Base-by-base conservation (phyloP, 2,888 invertebrate species). In the Cheilosia vulpina region DNA sequence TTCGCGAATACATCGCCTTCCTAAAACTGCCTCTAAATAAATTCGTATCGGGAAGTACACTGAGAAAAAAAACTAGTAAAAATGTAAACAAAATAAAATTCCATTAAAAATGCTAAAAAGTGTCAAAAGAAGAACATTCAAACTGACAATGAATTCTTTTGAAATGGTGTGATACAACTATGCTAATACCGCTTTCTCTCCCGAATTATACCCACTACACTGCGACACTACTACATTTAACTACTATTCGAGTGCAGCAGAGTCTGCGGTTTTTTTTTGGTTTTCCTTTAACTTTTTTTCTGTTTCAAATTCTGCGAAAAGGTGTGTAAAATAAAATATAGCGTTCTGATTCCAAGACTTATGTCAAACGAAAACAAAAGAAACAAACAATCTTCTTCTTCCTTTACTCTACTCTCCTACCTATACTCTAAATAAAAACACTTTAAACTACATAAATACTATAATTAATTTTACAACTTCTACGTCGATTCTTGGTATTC, bases 91-190 rank as follows among this genome's bases (percentile, higher is more conserved):
- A 45, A 15, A 13, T 38, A 43, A 47, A 15, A 24, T 1, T 19
- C 24, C 13, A 52, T 11, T 11, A 38, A 83, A 84, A 71, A 77
- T 85, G 76, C 13, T 71, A 9, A 81, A 81, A 77, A 81, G 76
- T 81, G 85, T 77, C 62, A 85, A 81, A 76, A 77, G 81, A 81
- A 81, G 72, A 81, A 34, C 72, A 79, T 79, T 63, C 57, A 55
- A 78, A 66, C 58, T 53, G 31, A 52, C 34, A 19, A 63, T 63
- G 43, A 34, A 43, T 52, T 68, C 45, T 19, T 47, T 47, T 60
- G 58, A 62, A 52, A 79, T 68, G 77, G 85, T 85, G 62, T 85
- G 71, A 85, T 72, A 63, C 57, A 24, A 45, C 50, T 19, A 31
- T 31, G 60, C 60, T 38, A 41, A 41, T 41, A 71, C 63, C 53